Evolutionary conservation across 2,888 invertebrate genomes (phyloP).

Genomic region (Tanytarsus gracilentus): DNA sequence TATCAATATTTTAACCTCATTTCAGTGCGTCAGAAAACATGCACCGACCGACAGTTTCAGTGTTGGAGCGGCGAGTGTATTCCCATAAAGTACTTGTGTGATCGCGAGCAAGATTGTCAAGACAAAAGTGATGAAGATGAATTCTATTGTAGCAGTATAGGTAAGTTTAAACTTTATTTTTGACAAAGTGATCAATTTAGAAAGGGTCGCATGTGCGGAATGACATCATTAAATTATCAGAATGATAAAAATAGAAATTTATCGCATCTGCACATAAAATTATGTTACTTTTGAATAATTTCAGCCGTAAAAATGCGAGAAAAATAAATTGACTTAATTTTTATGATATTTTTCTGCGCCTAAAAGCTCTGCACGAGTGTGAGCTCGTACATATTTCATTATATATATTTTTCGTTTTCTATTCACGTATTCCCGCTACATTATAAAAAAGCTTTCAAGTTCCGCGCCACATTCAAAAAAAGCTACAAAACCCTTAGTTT

Average conservation of each 20-base stretch:
- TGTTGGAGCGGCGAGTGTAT: slow-evolving; percentile 68
- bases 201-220: too few species aligned
- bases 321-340: too few species aligned
- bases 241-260: too few species aligned
- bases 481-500: neutral
- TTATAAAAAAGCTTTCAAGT: too few species aligned
- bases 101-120: slow-evolving; percentile 66
- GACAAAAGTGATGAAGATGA: slow-evolving; percentile 74
- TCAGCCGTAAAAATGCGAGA: too few species aligned
- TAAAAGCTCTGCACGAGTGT: neutral
- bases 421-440: neutral
- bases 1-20: neutral
- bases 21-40: slow-evolving; percentile 14
- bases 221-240: too few species aligned
- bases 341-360: neutral
- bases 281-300: too few species aligned
- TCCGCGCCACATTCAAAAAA: neutral
- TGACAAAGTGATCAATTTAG: neutral
- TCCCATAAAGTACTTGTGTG: slow-evolving; percentile 67
- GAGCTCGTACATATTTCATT: neutral
- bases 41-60: slow-evolving; percentile 50
- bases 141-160: slow-evolving; percentile 59
- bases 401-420: neutral
- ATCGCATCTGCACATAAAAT: too few species aligned
- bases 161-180: slow-evolving; percentile 32